These are phyloP conservation scores for Cephalopachus bancanus DNA, from an alignment of 2,797 vertebrate genomes.

Conservation along the genomic window DNA sequence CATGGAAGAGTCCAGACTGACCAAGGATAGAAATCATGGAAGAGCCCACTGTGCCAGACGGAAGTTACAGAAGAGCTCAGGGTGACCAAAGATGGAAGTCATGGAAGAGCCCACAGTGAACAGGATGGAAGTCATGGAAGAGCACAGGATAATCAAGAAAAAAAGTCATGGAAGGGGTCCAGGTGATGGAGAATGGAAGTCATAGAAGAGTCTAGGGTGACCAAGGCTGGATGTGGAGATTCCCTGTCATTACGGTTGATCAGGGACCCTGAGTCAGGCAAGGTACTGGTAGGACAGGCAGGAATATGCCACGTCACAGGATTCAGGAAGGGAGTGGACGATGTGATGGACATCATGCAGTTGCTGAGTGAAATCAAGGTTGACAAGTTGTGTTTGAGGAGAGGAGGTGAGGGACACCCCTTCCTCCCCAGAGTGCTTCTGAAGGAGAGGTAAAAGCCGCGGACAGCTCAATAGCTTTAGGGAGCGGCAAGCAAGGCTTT, in stretches of 20 bases:
- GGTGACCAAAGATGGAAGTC: too few relatives aligned
- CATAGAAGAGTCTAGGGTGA: background rate
- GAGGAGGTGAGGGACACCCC: background rate
- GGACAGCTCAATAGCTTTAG: background rate
- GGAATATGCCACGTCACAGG: too few relatives aligned
- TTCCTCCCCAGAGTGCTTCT: constrained; percentile 10
- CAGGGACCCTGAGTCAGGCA: background rate
- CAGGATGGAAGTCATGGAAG: too few relatives aligned
- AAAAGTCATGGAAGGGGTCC: too few relatives aligned
- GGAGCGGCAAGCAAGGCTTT: constrained; percentile 31
- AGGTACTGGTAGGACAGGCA: background rate
- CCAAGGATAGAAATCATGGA: too few relatives aligned
- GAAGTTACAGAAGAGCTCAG: too few relatives aligned
- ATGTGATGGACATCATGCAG: too few relatives aligned
- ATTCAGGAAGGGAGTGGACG: background rate
- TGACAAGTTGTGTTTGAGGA: background rate
- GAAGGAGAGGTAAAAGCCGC: constrained; percentile 41
- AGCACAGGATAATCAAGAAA: too few relatives aligned
- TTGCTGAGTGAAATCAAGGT: background rate
- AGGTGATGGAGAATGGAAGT: background rate
- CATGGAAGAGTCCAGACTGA: too few relatives aligned
- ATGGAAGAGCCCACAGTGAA: too few relatives aligned
- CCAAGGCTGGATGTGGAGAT: background rate
- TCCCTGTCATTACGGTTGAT: background rate
- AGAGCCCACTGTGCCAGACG: too few relatives aligned